Conservation (phyloP, 2,113 vertebrate species). For the Candoia aspera region DNA sequence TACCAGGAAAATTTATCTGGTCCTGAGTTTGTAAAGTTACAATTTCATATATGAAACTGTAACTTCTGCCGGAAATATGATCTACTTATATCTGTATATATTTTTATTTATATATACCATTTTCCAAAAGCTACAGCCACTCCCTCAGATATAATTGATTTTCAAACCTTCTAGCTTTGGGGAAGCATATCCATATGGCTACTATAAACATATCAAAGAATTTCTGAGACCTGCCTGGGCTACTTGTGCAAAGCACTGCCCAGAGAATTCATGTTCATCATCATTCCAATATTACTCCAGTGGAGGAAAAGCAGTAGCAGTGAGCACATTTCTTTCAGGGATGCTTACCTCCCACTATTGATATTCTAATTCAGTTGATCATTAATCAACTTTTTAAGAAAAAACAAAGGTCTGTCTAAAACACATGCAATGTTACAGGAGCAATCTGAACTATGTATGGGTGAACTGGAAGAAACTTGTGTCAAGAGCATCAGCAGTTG, state of each 20-base stretch:
- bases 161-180: neutral
- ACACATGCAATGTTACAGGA: neutral
- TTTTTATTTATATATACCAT: neutral
- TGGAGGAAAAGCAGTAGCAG: neutral
- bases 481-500: neutral
- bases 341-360: neutral
- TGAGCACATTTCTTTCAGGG: neutral
- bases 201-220: no score
- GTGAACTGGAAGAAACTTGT: neutral
- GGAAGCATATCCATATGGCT: neutral
- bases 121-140: neutral
- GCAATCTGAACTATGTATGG: neutral
- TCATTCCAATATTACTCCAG: neutral
- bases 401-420: neutral
- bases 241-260: no score
- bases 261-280: neutral
- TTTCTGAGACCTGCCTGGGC: no score
- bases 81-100: neutral
- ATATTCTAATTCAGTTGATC: neutral
- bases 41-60: neutral
- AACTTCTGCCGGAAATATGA: neutral
- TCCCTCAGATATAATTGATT: neutral
- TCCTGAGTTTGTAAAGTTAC: no score
- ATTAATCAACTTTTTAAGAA: neutral
- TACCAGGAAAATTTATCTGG: neutral